Percentiles rank a stretch among this genome's conserved stretches.
phyloP scores from a whole-genome alignment of 2,888 invertebrate species.

The Therioaphis trifolii region DNA sequence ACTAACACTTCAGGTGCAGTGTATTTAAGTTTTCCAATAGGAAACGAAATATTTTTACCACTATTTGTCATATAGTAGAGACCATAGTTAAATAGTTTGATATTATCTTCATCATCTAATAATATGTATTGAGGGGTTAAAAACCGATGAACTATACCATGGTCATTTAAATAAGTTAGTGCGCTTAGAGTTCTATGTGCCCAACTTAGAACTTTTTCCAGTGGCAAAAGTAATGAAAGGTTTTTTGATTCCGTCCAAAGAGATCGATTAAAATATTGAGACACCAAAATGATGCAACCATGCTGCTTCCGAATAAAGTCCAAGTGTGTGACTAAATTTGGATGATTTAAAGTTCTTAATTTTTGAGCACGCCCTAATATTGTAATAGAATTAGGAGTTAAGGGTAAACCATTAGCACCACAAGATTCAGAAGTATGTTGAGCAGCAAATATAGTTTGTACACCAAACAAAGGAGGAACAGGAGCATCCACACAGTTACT shows the following conservation, averaged over 20 bases:
- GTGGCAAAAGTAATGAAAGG: conserved; percentile 68
- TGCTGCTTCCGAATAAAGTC: conserved; percentile 94
- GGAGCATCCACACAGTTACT: conserved; percentile 56
- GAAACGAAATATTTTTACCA: conserved; percentile 90
- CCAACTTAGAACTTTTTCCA: conserved; percentile 74
- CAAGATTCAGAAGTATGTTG: conserved; percentile 90
- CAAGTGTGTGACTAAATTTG: conserved; percentile 87
- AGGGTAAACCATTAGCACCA: conserved; percentile 94
- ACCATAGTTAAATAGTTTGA: conserved; percentile 94
- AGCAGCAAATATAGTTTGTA: conserved; percentile 90
- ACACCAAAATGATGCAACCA: conserved; percentile 88
- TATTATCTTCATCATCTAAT: conserved; percentile 77
- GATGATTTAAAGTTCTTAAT: conserved; percentile 82
- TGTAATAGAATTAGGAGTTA: conserved; percentile 95
- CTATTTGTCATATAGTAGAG: conserved; percentile 89
- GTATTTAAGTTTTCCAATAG: conserved; percentile 82
- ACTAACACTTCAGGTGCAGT: conserved; percentile 85
- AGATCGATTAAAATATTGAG: conserved; percentile 80
- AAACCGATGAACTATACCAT: conserved; percentile 82
- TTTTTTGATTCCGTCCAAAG: conserved; percentile 71
- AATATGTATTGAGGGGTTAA: conserved; percentile 86
- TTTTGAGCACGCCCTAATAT: conserved; percentile 90
- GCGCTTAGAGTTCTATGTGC: conserved; percentile 81
- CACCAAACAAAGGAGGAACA: conserved; percentile 74
- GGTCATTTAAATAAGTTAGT: conserved; percentile 78